Percentiles rank a stretch among this genome's conserved stretches.
phyloP scores from a whole-genome alignment of 2,797 vertebrate species.

The Anableps anableps region DNA sequence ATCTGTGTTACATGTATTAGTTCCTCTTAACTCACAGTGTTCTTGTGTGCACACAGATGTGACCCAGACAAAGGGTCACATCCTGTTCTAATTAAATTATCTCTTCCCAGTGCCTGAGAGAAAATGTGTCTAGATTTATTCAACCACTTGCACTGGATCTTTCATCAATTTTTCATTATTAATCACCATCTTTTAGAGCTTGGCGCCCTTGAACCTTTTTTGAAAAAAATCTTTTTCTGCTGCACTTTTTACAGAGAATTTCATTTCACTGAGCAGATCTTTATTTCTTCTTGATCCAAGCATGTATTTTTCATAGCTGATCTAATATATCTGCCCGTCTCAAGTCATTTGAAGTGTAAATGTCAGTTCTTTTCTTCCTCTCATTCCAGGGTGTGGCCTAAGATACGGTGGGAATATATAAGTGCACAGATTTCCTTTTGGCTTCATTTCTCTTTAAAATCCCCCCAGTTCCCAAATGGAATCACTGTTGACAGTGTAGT shows the following conservation, averaged over 20 bases:
- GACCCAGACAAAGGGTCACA: conserved; percentile 67
- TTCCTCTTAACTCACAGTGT: conserved; percentile 41
- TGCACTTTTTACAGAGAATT: conserved; percentile 7
- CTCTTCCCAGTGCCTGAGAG: conserved; percentile 30
- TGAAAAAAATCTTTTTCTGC: not conserved
- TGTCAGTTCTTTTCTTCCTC: conserved; percentile 24
- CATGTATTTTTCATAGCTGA: conserved; percentile 11
- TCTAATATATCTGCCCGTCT: conserved; percentile 12
- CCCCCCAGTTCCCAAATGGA: conserved; percentile 43
- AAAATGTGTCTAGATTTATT: conserved; percentile 45
- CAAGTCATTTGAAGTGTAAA: conserved; percentile 32
- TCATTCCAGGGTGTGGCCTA: conserved; percentile 64
- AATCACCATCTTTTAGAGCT: conserved; percentile 15
- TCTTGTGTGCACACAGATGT: conserved; percentile 53
- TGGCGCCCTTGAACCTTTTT: conserved; percentile 9
- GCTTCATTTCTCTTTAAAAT: conserved; percentile 54
- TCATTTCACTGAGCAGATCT: conserved; percentile 8
- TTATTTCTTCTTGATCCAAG: conserved; percentile 8
- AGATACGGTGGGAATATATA: conserved; percentile 51
- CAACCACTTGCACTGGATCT: conserved; percentile 28
- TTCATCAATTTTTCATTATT: conserved; percentile 25
- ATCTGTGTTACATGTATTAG: conserved; percentile 24
- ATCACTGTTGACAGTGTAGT: conserved; percentile 61
- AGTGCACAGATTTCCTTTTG: conserved; percentile 51
- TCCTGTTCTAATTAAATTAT: conserved; percentile 70